phyloP scores from a whole-genome alignment of 2,888 invertebrate genomes.

The Athalia rosae region DNA sequence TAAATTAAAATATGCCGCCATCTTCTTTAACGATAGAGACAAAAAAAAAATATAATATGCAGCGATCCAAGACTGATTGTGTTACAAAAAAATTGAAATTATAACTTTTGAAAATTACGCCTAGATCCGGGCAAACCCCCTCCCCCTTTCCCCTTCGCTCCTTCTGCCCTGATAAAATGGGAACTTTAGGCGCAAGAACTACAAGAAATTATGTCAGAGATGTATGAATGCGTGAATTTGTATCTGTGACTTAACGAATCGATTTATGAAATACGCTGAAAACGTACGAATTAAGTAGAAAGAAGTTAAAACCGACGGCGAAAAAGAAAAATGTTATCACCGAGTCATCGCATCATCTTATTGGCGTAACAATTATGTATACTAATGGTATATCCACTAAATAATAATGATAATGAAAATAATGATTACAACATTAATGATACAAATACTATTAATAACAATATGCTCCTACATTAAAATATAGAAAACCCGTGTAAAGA shows the following conservation, averaged over 20 bases:
- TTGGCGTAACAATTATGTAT: constrained; percentile 26
- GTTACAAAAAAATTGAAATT: constrained; percentile 49
- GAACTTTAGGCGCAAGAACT: constrained; percentile 2
- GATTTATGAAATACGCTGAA: not conserved
- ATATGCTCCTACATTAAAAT: too few species aligned
- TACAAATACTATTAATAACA: too few species aligned
- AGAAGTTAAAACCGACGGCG: too few species aligned
- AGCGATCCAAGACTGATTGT: constrained; percentile 66
- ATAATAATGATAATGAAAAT: not conserved
- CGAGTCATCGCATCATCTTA: not conserved
- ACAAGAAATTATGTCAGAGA: not conserved
- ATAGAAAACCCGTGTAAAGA: too few species aligned
- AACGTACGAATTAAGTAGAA: not conserved
- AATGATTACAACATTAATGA: not conserved
- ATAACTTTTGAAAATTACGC: constrained; percentile 17
- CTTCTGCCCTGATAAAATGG: not conserved
- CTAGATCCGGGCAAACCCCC: not conserved
- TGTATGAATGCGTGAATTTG: constrained; percentile 20
- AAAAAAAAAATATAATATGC: constrained; percentile 43
- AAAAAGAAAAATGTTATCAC: constrained; percentile 6
- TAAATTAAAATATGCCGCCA: constrained; percentile 22
- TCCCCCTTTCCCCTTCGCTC: not conserved
- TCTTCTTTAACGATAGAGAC: constrained; percentile 41
- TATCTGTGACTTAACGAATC: not conserved
- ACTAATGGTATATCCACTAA: constrained; percentile 11